These are phyloP conservation scores for Poeciliopsis turneri DNA, from an alignment of 2,797 vertebrate genomes.

Conservation along the genomic window DNA sequence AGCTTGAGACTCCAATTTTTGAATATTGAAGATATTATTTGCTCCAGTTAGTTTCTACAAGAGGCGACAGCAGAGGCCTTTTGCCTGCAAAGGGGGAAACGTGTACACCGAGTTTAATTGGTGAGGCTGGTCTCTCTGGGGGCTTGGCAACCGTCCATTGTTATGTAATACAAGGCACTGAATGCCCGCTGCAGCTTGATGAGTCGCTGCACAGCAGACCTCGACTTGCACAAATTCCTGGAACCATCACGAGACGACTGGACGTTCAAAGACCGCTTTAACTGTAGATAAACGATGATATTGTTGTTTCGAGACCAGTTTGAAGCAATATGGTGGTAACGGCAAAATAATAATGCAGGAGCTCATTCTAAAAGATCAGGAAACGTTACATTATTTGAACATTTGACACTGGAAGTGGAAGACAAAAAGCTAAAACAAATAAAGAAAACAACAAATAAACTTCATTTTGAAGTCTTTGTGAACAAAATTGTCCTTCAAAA, in stretches of 20 bases:
- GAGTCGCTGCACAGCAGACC: conserved; percentile 8
- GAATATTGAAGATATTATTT: neutral
- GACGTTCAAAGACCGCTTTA: neutral
- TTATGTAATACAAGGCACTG: conserved; percentile 31
- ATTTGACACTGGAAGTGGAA: too few species aligned
- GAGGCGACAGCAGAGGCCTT: too few species aligned
- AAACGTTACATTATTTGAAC: too few species aligned
- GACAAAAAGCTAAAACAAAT: too few species aligned
- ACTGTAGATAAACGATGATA: too few species aligned
- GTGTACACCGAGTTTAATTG: neutral
- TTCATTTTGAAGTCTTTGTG: too few species aligned
- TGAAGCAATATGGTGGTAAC: too few species aligned
- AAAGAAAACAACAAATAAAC: too few species aligned
- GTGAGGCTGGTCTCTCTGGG: neutral
- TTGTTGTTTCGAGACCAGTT: too few species aligned
- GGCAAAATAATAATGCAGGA: too few species aligned
- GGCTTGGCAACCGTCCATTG: conserved; percentile 7
- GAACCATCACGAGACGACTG: neutral
- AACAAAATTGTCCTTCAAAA: too few species aligned
- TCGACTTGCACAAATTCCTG: neutral
- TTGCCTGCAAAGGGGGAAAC: neutral
- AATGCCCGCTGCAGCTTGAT: conserved; percentile 7
- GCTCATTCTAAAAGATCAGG: too few species aligned
- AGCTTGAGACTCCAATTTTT: neutral
- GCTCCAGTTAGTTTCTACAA: neutral